Percentiles rank a stretch among this genome's conserved stretches.
These are phyloP conservation scores for Notocelia uddmanniana DNA, from an alignment of 2,888 invertebrate species.

Conservation along the genomic window DNA sequence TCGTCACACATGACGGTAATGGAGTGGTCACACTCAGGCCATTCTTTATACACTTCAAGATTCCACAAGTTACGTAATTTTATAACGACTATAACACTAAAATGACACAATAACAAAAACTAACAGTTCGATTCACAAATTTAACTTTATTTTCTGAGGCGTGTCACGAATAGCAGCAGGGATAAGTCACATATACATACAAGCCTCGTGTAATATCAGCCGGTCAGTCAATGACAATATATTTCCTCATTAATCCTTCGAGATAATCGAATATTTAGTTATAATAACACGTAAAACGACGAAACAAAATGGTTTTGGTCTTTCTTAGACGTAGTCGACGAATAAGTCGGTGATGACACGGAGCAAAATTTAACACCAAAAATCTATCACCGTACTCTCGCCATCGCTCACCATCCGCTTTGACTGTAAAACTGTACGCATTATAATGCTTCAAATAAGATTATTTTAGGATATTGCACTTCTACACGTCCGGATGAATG, in stretches of 20 bases:
- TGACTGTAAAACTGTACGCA: conserved; percentile 84
- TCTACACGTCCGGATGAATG: conserved; percentile 78
- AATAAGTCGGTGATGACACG: conserved; percentile 83
- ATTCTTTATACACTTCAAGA: conserved; percentile 84
- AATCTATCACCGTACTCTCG: conserved; percentile 86
- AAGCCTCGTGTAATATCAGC: conserved; percentile 87
- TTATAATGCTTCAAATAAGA: conserved; percentile 83
- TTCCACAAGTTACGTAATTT: conserved; percentile 87
- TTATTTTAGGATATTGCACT: conserved; percentile 80
- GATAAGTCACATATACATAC: conserved; percentile 86
- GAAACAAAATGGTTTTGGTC: conserved; percentile 74
- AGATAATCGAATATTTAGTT: conserved; percentile 72
- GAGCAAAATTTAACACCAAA: conserved; percentile 86
- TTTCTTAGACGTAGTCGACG: conserved; percentile 75
- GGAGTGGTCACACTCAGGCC: conserved; percentile 85
- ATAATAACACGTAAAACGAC: conserved; percentile 74
- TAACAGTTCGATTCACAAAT: conserved; percentile 83
- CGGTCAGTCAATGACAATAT: conserved; percentile 86
- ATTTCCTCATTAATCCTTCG: conserved; percentile 78
- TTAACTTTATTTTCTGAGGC: conserved; percentile 85
- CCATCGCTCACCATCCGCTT: conserved; percentile 86
- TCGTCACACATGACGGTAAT: conserved; percentile 86
- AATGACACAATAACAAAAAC: conserved; percentile 83
- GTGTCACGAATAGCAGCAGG: conserved; percentile 86
- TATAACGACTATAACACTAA: conserved; percentile 81